phyloP scores from a whole-genome alignment of 2,888 invertebrate genomes.

The Cremastinae sp. region DNA sequence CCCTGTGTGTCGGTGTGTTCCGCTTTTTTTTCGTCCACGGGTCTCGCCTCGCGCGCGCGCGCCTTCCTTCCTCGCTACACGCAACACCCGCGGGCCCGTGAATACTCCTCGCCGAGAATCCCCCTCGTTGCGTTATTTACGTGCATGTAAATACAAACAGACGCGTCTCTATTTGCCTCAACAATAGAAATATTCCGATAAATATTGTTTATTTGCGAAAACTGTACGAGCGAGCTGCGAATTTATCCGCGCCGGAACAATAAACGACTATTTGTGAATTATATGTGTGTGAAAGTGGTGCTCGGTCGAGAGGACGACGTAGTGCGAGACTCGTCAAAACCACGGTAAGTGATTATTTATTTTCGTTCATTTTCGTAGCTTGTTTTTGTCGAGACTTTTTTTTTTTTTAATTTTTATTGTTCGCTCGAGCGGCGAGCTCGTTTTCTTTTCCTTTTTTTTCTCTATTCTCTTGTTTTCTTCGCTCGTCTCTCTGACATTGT shows the following conservation, averaged over 20 bases:
- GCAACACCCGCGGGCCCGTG: conserved; percentile 48
- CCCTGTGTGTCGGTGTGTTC: conserved; percentile 79
- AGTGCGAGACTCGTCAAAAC: conserved; percentile 68
- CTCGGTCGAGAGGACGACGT: conserved; percentile 70
- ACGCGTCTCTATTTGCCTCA: conserved; percentile 6
- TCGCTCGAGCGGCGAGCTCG: background rate
- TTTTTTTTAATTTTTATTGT: background rate
- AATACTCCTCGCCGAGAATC: conserved; percentile 39
- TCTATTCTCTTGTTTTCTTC: conserved; percentile 10
- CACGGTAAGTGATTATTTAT: conserved; percentile 71
- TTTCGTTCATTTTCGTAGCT: conserved; percentile 1
- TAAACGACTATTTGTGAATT: conserved; percentile 64
- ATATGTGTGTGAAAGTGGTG: conserved; percentile 77
- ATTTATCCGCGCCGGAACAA: conserved; percentile 56
- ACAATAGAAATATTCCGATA: background rate
- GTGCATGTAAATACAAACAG: background rate
- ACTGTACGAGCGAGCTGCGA: background rate
- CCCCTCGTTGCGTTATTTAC: conserved; percentile 37
- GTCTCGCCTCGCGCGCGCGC: conserved; percentile 69
- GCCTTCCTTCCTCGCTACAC: conserved; percentile 34
- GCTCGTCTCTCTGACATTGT: background rate
- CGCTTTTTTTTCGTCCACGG: conserved; percentile 72
- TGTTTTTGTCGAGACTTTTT: background rate
- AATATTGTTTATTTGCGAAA: conserved; percentile 3
- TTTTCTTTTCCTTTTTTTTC: conserved; percentile 5